Conservation (phyloP, 2,888 invertebrate genomes). For the Rhamnusium bicolor region DNA sequence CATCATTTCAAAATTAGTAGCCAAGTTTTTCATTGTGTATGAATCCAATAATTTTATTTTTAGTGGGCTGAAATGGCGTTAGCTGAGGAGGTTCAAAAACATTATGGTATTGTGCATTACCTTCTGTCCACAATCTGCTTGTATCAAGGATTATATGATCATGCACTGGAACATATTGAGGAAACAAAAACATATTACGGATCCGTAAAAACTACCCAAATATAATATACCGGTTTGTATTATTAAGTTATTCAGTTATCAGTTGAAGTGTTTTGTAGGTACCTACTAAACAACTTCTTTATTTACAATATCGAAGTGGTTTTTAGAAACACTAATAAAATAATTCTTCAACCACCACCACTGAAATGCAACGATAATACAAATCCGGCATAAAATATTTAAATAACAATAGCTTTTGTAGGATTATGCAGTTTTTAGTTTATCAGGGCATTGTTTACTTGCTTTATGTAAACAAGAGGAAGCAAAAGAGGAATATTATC, state of each 20-base stretch:
- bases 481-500: conserved; percentile 62
- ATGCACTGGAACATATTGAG: conserved; percentile 64
- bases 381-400: background rate
- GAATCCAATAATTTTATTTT: conserved; percentile 43
- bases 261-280: no score
- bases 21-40: no score
- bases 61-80: conserved; percentile 65
- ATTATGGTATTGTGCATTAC: conserved; percentile 64
- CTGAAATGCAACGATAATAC: no score
- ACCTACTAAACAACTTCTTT: no score
- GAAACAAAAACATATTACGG: conserved; percentile 62
- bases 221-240: conserved; percentile 1
- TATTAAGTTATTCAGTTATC: no score
- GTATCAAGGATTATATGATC: conserved; percentile 61
- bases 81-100: conserved; percentile 58
- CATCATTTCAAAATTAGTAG: no score
- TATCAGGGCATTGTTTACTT: conserved; percentile 64
- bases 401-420: conserved; percentile 36
- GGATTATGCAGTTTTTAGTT: conserved; percentile 62
- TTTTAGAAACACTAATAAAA: no score
- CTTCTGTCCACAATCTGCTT: conserved; percentile 64
- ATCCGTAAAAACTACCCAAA: conserved; percentile 52
- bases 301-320: no score
- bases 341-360: no score
- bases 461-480: conserved; percentile 55